Base-by-base conservation (phyloP, 2,797 vertebrate species). In the Moxostoma hubbsi region DNA sequence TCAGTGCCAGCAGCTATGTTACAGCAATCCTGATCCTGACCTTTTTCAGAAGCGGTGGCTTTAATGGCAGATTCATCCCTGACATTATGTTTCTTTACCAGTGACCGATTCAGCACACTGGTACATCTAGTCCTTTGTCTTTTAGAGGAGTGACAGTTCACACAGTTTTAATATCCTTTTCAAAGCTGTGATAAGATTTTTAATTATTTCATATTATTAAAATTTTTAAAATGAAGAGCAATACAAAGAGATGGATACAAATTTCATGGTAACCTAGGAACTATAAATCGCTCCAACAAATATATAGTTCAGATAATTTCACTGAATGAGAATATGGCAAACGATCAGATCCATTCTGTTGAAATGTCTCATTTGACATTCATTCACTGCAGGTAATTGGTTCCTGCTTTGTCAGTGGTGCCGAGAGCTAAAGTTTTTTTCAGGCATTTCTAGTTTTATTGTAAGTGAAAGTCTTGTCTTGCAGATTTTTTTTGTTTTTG, bases 181-280 rank as follows among this genome's bases (percentile, higher is more conserved):
- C 24, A 24, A 24, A 24, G 24, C 24, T 24, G 24, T 24, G 24
- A 24, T 24, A 24, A 24, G 63, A 46, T 80, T 74, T 51, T 59
- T 70, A 1, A 77, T 66, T 24, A 24, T 24, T 66, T 45, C n/a
- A 18, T 62, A 58, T 82, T 69, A 53, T 61, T 77, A 47, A 77
- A 53, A 55, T 16, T 54, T 67, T 62, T 53, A 9, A 55, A 64
- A 51, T 67, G 49, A 70, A 4, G 11, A 67, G 47, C 10, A 67
- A 47, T 55, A 70, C 49, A 77, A 71, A 73, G 58, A 51, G 43
- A 65, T 53, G 58, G 24, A 72, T 24, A 36, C 15, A 47, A 43
- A n/a, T 11, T 74, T 24, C 18, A 62, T 10, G 58, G 74, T 85
- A 78, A 78, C 81, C 81, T 75, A 1, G 78, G 81, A 81, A 5